Evolutionary conservation across 2,113 vertebrate genomes (phyloP).

Genomic region (Manacus vitellinus): DNA sequence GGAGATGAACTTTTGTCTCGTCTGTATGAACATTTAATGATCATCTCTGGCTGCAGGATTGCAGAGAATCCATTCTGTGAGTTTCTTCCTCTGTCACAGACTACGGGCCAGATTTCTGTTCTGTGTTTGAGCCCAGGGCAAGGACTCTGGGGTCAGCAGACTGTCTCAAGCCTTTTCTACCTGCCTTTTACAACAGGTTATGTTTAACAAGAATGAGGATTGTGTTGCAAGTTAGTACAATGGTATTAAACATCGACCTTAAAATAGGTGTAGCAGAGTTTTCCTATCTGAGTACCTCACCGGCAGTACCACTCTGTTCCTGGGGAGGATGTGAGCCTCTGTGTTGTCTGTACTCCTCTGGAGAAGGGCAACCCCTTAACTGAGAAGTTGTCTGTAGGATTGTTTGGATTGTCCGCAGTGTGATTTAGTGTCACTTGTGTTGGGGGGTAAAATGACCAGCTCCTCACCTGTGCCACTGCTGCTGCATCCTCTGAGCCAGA

Average conservation of each 20-base stretch:
- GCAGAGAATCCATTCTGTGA: background rate
- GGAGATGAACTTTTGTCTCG: background rate
- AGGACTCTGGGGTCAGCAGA: background rate
- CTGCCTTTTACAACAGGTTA: background rate
- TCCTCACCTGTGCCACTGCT: background rate
- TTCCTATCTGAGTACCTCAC: background rate
- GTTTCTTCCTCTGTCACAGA: background rate
- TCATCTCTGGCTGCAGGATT: background rate
- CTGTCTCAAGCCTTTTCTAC: background rate
- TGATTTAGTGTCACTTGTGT: background rate
- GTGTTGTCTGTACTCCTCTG: fast-evolving
- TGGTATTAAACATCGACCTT: background rate
- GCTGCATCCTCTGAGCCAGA: background rate
- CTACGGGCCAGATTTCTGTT: background rate
- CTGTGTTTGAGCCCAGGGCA: background rate
- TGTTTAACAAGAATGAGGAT: background rate
- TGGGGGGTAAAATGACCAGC: background rate
- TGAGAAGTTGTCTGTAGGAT: background rate
- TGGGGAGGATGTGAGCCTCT: background rate
- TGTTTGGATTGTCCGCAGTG: background rate
- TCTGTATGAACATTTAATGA: background rate
- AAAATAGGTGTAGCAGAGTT: background rate
- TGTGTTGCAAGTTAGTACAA: background rate
- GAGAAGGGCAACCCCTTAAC: background rate
- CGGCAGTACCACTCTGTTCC: background rate